phyloP scores from a whole-genome alignment of 2,113 vertebrate genomes.

The Vidua macroura region DNA sequence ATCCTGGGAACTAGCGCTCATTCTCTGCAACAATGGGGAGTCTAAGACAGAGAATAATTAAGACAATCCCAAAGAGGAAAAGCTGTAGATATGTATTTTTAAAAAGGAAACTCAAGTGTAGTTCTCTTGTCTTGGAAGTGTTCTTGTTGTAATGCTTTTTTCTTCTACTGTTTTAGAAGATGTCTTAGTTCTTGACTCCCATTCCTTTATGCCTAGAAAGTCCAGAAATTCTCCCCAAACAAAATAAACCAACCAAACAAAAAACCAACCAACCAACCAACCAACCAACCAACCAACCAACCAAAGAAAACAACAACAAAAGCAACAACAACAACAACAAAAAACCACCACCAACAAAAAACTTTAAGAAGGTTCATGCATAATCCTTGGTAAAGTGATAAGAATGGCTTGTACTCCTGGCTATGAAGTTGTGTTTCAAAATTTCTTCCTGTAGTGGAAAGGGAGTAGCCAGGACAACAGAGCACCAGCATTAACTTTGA shows the following conservation, averaged over 20 bases:
- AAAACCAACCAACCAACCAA: not conserved
- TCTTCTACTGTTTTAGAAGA: not conserved
- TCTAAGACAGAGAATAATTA: not conserved
- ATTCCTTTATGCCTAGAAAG: not conserved
- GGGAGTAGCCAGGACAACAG: not conserved
- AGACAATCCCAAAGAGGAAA: not conserved
- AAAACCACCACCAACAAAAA: no score
- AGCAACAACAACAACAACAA: not conserved
- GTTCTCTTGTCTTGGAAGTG: not conserved
- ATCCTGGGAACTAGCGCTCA: not conserved
- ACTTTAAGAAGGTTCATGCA: not conserved
- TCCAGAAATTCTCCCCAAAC: not conserved
- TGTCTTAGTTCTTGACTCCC: not conserved
- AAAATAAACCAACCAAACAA: not conserved
- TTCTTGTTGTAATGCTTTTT: not conserved
- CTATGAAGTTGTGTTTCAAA: rapidly evolving
- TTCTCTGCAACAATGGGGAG: not conserved
- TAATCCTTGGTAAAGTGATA: not conserved
- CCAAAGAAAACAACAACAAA: no score
- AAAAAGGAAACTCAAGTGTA: not conserved
- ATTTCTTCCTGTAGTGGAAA: not conserved
- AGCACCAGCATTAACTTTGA: not conserved
- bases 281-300: not conserved
- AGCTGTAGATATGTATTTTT: not conserved
- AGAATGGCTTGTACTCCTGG: not conserved